Conservation (phyloP, 2,888 invertebrate genomes). For the Tethea ocularis region DNA sequence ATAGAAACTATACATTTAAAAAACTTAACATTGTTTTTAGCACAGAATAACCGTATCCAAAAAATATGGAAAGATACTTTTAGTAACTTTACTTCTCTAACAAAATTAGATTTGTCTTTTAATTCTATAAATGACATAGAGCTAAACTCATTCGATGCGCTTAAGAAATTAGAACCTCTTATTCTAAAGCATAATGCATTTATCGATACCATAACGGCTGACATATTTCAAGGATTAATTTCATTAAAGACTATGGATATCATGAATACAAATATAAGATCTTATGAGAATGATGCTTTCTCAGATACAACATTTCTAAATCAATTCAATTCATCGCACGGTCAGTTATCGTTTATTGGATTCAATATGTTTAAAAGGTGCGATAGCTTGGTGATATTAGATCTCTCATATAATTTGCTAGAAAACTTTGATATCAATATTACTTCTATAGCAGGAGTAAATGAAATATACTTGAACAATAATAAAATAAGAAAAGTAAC, state of each 20-base stretch:
- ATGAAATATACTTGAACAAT: slow-evolving; percentile 27
- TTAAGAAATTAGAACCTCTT: slow-evolving; percentile 17
- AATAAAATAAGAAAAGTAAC: slow-evolving; percentile 24
- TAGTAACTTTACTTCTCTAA: slow-evolving; percentile 9
- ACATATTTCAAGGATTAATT: slow-evolving; percentile 18
- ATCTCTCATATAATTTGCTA: slow-evolving; percentile 28
- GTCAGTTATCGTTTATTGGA: slow-evolving; percentile 22
- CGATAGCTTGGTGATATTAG: slow-evolving; percentile 23
- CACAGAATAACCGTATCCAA: slow-evolving; percentile 15
- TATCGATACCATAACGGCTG: slow-evolving; percentile 11
- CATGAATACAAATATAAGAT: slow-evolving; percentile 14
- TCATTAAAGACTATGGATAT: slow-evolving; percentile 15
- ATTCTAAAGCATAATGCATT: slow-evolving; percentile 20
- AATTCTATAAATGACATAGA: slow-evolving; percentile 20
- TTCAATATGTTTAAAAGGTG: slow-evolving; percentile 23
- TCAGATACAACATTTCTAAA: slow-evolving; percentile 15
- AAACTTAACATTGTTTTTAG: slow-evolving; percentile 12
- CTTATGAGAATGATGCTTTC: slow-evolving; percentile 20
- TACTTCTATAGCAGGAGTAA: slow-evolving; percentile 19
- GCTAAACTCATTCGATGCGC: slow-evolving; percentile 17
- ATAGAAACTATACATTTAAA: slow-evolving; percentile 11
- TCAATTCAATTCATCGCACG: slow-evolving; percentile 24
- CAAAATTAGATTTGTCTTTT: slow-evolving; percentile 14
- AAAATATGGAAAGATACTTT: slow-evolving; percentile 17
- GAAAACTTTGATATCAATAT: slow-evolving; percentile 25